phyloP scores from a whole-genome alignment of 2,888 invertebrate genomes.

The Myopa testacea region DNA sequence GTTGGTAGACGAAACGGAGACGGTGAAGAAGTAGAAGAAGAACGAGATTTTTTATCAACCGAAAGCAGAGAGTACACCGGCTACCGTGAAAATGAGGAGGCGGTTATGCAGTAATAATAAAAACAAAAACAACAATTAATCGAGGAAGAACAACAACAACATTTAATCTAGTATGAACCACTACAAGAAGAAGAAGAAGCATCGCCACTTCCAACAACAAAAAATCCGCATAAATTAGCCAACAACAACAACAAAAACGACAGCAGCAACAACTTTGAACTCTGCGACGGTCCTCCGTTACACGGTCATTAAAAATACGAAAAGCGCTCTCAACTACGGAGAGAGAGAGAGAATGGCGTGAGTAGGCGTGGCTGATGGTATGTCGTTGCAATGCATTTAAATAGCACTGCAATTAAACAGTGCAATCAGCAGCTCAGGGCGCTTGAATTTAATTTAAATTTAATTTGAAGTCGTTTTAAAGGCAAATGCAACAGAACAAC shows the following conservation, averaged over 20 bases:
- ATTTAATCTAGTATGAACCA: no score
- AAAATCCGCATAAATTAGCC: neutral
- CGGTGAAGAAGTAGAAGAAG: neutral
- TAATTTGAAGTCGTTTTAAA: conserved; percentile 13
- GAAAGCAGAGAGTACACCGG: neutral
- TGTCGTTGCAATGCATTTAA: no score
- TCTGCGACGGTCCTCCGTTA: no score
- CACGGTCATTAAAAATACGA: no score
- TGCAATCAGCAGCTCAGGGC: conserved; percentile 14
- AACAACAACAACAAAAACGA: neutral
- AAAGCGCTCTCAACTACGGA: no score
- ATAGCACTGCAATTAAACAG: neutral
- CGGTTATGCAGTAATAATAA: no score
- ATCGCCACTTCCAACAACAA: neutral
- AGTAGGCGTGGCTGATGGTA: no score
- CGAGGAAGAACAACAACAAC: no score
- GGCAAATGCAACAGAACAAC: neutral
- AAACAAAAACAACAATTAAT: no score
- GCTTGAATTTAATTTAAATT: conserved; percentile 26
- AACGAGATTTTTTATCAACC: neutral
- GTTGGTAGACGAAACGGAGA: neutral
- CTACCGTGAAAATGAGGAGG: no score
- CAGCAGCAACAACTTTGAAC: neutral
- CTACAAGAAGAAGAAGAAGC: no score
- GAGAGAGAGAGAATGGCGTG: no score